These are phyloP conservation scores for Conomelus anceps DNA, from an alignment of 2,888 invertebrate genomes.

Conservation along the genomic window DNA sequence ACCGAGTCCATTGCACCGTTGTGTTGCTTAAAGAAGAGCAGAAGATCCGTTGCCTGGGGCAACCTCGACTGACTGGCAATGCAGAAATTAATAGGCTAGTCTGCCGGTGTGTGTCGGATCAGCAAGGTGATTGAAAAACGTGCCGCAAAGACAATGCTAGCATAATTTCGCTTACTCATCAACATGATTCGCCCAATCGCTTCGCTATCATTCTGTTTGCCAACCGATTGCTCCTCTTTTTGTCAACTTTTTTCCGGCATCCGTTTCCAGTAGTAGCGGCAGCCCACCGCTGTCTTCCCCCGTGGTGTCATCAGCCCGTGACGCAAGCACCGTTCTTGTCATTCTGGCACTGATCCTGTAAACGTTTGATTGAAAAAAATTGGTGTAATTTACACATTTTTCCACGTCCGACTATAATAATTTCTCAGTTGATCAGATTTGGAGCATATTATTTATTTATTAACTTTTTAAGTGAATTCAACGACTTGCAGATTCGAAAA, in stretches of 20 bases:
- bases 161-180: background rate
- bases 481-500: no score
- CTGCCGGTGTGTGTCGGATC: background rate
- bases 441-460: no score
- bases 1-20: background rate
- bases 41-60: background rate
- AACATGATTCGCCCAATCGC: background rate
- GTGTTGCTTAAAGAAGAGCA: background rate
- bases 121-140: background rate
- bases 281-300: no score
- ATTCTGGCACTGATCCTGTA: background rate
- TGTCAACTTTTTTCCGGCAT: background rate
- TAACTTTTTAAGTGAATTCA: no score
- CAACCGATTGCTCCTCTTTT: background rate
- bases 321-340: background rate
- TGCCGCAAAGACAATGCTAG: background rate
- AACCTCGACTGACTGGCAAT: background rate
- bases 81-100: background rate
- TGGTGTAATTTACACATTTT: no score
- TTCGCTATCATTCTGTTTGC: background rate
- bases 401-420: no score
- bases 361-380: background rate
- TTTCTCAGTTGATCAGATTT: no score
- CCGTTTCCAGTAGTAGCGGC: no score
- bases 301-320: background rate